Base-by-base conservation (phyloP, 2,797 vertebrate genomes). In the Mus spretus region DNA sequence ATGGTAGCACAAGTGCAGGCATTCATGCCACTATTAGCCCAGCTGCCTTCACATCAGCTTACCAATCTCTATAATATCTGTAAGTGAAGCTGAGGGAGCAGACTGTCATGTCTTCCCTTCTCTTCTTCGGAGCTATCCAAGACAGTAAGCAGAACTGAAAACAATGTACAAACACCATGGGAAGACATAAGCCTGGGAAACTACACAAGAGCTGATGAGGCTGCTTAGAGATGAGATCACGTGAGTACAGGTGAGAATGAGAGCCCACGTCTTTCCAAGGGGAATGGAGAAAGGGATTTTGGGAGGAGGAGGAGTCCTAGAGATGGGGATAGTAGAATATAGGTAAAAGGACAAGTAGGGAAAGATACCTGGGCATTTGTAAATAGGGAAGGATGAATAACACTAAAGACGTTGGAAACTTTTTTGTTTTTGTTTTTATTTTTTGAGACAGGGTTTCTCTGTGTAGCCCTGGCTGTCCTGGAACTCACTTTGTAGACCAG, bases 61-160 rank as follows among this genome's bases (percentile, higher is more conserved):
- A 63, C 13, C 75, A 88, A 53, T 40, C 59, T 79, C 37, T 75
- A 70, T 14, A 59, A 84, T 63, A 90, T 84, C 79, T 61, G 55
- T n/a, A 93, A 75, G 2, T 70, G 79, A 94, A 82, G 74, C 19
- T 1, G 1, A 6, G 20, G 24, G 2, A 91, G 44, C n/a, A 77
- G 87, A 78, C 12, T n/a, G 34, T 37, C 40, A 88, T 59, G 79
- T 20, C 20, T 8, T 6, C 0, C 19, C 11, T 61, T 67, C 5
- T 34, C 13, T 44, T 87, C 57, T 93, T 67, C 11, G 19, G 87
- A 89, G n/a, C 31, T 77, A 92, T 24, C 20, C 17, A 55, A 87
- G 89, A 86, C 50, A 55, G 75, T 1, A 91, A 91, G 8, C 74
- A 92, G 40, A 85, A 77, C 13, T 95, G 70, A 72, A 80, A 85